Conservation (phyloP, 2,797 vertebrate species). For the Choloepus didactylus region DNA sequence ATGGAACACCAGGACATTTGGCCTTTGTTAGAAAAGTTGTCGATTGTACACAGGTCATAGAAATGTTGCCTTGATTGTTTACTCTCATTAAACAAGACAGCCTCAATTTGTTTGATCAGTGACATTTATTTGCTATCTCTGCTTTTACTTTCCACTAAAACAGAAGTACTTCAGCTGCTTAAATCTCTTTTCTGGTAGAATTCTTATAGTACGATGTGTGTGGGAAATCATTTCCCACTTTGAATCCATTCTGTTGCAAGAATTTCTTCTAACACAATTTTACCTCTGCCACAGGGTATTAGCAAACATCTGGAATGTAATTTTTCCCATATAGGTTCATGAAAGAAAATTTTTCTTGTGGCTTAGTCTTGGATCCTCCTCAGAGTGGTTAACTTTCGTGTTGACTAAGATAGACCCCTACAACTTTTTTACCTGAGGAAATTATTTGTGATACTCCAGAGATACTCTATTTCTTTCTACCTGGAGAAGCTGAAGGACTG, state of each 20-base stretch:
- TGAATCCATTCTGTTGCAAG: slow-evolving; percentile 28
- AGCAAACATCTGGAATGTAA: slow-evolving; percentile 24
- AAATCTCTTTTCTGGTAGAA: slow-evolving; percentile 5
- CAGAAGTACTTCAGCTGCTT: background rate
- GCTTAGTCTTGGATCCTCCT: slow-evolving; percentile 39
- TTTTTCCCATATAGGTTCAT: slow-evolving; percentile 41
- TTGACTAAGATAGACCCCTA: background rate
- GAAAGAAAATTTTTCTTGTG: slow-evolving; percentile 48
- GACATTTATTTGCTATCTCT: slow-evolving; percentile 26
- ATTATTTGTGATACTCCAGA: slow-evolving; percentile 51
- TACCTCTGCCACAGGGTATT: slow-evolving; percentile 26
- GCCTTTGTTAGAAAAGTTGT: background rate
- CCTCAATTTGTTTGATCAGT: background rate
- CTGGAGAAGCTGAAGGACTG: slow-evolving; percentile 32
- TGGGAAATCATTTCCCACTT: background rate
- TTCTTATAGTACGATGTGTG: background rate
- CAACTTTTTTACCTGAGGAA: slow-evolving; percentile 23
- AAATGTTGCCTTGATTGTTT: background rate
- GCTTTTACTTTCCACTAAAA: background rate
- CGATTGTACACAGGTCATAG: background rate
- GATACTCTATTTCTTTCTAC: slow-evolving; percentile 33
- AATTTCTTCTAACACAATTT: slow-evolving; percentile 55
- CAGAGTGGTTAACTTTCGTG: background rate
- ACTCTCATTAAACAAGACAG: background rate
- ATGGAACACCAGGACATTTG: background rate